These are phyloP conservation scores for Orussus abietinus DNA, from an alignment of 1,140 invertebrate genomes.

Conservation along the genomic window DNA sequence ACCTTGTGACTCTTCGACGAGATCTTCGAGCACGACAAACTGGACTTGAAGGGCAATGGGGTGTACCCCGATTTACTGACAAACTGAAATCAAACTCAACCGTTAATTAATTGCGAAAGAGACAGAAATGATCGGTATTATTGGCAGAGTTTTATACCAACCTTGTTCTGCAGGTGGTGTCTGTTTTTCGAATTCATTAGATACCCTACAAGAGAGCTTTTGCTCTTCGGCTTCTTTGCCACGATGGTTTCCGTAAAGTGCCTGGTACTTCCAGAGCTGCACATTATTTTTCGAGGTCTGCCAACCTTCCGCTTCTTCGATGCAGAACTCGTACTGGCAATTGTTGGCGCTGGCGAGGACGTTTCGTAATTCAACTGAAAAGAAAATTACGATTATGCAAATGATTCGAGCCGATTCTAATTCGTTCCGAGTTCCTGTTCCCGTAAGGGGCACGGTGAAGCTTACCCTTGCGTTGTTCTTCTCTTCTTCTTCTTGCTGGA, in stretches of 20 bases:
- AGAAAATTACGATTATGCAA: conserved; percentile 5
- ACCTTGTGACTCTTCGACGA: conserved; percentile 31
- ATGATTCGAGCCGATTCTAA: conserved; percentile 1
- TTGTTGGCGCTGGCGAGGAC: conserved; percentile 28
- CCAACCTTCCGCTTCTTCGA: conserved; percentile 82
- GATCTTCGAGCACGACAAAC: conserved; percentile 25
- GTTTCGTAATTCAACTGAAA: conserved; percentile 32
- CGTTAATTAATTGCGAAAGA: neutral
- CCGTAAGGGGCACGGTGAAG: too few species aligned
- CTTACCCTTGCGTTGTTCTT: conserved; percentile 25
- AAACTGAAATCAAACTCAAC: conserved; percentile 17
- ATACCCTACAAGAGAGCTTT: conserved; percentile 62
- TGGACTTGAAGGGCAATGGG: conserved; percentile 36
- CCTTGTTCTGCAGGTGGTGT: conserved; percentile 55
- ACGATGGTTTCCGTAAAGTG: conserved; percentile 73
- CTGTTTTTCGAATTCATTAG: conserved; percentile 62
- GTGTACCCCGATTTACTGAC: conserved; percentile 31
- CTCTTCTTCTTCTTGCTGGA: conserved; percentile 32
- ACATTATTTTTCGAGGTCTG: conserved; percentile 69
- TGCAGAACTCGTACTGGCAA: conserved; percentile 49
- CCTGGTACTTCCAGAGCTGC: conserved; percentile 57
- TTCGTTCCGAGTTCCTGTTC: too few species aligned
- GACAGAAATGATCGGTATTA: neutral
- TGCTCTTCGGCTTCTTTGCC: conserved; percentile 70
- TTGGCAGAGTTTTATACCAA: conserved; percentile 27